phyloP scores from a whole-genome alignment of 2,797 vertebrate species.

The Mycteria americana region DNA sequence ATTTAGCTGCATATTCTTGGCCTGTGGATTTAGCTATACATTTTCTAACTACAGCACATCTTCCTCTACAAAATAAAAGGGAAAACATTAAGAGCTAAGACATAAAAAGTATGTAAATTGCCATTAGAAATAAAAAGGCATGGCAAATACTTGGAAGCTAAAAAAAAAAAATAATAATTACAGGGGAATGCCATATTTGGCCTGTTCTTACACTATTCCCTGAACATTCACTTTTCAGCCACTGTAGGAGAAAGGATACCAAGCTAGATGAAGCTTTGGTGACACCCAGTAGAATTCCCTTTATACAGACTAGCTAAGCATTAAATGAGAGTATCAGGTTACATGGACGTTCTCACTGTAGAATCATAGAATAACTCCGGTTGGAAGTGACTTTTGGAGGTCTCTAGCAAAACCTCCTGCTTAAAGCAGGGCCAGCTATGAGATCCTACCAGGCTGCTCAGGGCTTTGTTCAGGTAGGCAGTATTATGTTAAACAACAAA shows the following conservation, averaged over 20 bases:
- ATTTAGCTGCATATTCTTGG: constrained; percentile 94
- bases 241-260: background rate
- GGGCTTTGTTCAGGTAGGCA: background rate
- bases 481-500: background rate
- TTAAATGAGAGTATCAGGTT: background rate
- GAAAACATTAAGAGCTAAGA: background rate
- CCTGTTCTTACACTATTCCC: background rate
- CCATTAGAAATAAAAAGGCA: background rate
- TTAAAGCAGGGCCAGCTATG: background rate
- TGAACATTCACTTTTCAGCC: background rate
- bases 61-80: constrained; percentile 79
- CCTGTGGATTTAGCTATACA: constrained; percentile 90
- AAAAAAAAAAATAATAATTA: background rate
- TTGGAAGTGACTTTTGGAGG: background rate
- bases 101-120: background rate
- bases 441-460: background rate
- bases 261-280: background rate
- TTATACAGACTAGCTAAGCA: background rate
- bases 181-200: background rate
- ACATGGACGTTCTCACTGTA: background rate
- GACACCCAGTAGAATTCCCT: background rate
- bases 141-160: background rate
- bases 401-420: background rate
- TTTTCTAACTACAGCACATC: constrained; percentile 93
- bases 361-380: background rate